Evolutionary conservation across 2,888 invertebrate species (phyloP).

Genomic region (Drosophila maculinotata): DNA sequence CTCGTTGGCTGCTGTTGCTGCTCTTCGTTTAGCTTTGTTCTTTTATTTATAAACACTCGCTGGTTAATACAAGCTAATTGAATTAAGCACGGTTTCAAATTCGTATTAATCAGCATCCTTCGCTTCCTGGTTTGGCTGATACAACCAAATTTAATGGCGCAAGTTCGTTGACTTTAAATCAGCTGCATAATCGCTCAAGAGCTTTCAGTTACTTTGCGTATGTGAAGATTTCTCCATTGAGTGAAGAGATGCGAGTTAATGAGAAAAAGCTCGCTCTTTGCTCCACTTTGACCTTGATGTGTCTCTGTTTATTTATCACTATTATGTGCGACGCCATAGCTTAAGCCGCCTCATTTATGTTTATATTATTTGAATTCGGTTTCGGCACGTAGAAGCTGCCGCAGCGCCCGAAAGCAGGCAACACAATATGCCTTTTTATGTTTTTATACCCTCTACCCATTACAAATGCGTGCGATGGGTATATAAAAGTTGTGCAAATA

Average conservation of each 20-base stretch:
- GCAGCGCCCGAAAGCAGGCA: constrained; percentile 37
- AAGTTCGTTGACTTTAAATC: constrained; percentile 58
- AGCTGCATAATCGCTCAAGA: neutral
- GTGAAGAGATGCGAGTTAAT: neutral
- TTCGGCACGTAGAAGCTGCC: constrained; percentile 46
- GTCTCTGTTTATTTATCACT: constrained; percentile 43
- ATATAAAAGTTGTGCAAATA: neutral
- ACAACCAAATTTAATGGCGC: constrained; percentile 24
- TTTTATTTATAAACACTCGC: constrained; percentile 52
- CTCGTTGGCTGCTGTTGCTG: constrained; percentile 33
- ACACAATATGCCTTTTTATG: constrained; percentile 40
- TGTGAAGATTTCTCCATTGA: too few relatives aligned
- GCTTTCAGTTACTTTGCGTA: too few relatives aligned
- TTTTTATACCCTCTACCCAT: constrained; percentile 1
- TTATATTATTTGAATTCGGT: constrained; percentile 56
- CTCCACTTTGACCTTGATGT: constrained; percentile 46
- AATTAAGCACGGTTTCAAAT: constrained; percentile 60
- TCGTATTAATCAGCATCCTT: constrained; percentile 53
- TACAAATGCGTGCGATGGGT: neutral
- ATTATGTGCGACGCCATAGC: constrained; percentile 39
- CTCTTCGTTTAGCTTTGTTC: constrained; percentile 51
- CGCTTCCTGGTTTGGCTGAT: constrained; percentile 48
- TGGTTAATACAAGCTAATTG: constrained; percentile 56
- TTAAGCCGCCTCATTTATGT: constrained; percentile 48
- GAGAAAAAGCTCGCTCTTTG: neutral